These are phyloP conservation scores for Triplophysa dalaica DNA, from an alignment of 2,113 vertebrate species.

Conservation along the genomic window DNA sequence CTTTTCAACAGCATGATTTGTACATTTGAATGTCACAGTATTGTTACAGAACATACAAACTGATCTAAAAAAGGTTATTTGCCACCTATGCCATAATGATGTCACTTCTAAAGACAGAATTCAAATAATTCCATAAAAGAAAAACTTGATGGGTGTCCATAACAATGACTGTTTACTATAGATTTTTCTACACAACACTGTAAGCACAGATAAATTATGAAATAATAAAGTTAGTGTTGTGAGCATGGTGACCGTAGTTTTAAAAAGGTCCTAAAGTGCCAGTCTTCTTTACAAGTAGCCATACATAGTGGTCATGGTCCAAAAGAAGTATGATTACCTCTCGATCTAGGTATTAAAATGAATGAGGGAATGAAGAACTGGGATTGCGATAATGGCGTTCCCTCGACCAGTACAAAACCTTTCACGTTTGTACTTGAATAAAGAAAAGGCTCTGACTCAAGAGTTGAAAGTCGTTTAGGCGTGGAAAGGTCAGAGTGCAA, in stretches of 20 bases:
- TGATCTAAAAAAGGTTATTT: background rate
- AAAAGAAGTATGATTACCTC: slow-evolving; percentile 31
- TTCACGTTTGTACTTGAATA: slow-evolving; percentile 52
- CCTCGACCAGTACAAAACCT: slow-evolving; percentile 46
- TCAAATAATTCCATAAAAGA: background rate
- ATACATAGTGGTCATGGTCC: slow-evolving; percentile 50
- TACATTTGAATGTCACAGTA: background rate
- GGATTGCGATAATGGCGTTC: slow-evolving; percentile 50
- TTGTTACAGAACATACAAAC: background rate
- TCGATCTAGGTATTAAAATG: slow-evolving; percentile 38
- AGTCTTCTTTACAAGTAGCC: slow-evolving; percentile 55
- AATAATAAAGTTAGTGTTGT: slow-evolving; percentile 61
- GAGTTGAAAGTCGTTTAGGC: slow-evolving; percentile 35
- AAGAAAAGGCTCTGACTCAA: slow-evolving; percentile 45
- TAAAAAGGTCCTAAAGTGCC: slow-evolving; percentile 53
- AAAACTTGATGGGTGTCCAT: slow-evolving; percentile 17
- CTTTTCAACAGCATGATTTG: background rate
- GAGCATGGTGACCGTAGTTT: slow-evolving; percentile 55
- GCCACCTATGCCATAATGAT: background rate
- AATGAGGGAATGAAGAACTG: slow-evolving; percentile 45
- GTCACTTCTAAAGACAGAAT: background rate
- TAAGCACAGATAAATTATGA: slow-evolving; percentile 16
- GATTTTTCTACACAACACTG: background rate
- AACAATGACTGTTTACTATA: background rate
- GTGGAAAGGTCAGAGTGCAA: slow-evolving; percentile 37